phyloP scores from a whole-genome alignment of 2,113 vertebrate genomes.

The Eubucco bourcierii region DNA sequence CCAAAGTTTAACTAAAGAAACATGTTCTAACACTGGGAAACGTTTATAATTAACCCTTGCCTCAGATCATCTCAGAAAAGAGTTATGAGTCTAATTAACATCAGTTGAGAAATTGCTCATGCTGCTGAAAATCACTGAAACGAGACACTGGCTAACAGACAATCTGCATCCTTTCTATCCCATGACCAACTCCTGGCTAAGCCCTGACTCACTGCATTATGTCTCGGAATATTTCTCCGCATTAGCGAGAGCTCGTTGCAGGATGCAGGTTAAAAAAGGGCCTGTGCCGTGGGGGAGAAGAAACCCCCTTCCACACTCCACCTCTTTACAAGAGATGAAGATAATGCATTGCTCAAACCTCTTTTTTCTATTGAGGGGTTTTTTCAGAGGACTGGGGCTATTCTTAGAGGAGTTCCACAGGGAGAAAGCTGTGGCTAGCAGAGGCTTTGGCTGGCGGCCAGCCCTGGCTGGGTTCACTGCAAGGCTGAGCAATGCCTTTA shows the following conservation, averaged over 20 bases:
- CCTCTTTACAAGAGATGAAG: neutral
- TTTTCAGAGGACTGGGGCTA: neutral
- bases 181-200: constrained; percentile 30
- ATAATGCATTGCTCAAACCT: neutral
- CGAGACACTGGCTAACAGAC: neutral
- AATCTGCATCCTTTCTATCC: constrained; percentile 16
- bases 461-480: neutral
- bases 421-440: neutral
- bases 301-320: neutral
- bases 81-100: constrained; percentile 34
- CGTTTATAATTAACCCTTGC: constrained; percentile 45
- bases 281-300: accelerated
- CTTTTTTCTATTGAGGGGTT: too few relatives aligned
- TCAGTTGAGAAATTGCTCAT: constrained; percentile 7
- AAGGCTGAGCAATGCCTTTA: neutral
- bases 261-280: neutral
- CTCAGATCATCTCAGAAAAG: constrained; percentile 37
- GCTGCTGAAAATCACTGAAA: constrained; percentile 31
- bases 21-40: constrained; percentile 6
- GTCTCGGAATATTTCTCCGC: neutral
- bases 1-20: constrained; percentile 23
- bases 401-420: neutral
- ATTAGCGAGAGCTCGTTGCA: neutral
- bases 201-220: constrained; percentile 32
- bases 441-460: neutral